Evolutionary conservation across 2,888 invertebrate species (phyloP).

Genomic region (Coenonympha arcania): DNA sequence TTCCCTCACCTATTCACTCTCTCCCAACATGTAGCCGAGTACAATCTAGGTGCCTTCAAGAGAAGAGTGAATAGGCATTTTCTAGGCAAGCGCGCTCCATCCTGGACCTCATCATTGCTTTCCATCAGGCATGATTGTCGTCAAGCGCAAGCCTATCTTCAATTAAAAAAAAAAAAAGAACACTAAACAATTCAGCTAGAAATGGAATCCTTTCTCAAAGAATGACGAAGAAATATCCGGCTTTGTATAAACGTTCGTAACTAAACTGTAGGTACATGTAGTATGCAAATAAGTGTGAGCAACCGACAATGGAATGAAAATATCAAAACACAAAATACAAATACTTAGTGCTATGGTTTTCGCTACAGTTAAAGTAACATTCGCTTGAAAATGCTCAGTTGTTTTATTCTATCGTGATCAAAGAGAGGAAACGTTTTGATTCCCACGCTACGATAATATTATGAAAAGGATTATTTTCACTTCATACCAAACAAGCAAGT

Average conservation of each 20-base stretch:
- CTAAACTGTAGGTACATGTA: neutral
- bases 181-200: too few relatives aligned
- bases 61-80: too few relatives aligned
- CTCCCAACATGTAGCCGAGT: too few relatives aligned
- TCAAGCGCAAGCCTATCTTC: too few relatives aligned
- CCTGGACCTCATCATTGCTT: too few relatives aligned
- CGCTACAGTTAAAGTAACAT: too few relatives aligned
- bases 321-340: constrained; percentile 1
- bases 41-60: too few relatives aligned
- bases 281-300: neutral
- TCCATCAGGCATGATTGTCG: too few relatives aligned
- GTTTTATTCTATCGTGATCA: neutral
- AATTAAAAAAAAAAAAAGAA: too few relatives aligned
- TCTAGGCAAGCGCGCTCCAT: too few relatives aligned
- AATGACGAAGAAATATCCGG: neutral
- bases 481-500: neutral
- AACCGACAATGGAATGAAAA: neutral
- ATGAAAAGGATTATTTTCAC: neutral
- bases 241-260: neutral
- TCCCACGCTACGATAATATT: neutral
- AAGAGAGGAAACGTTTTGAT: neutral
- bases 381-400: neutral
- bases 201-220: too few relatives aligned
- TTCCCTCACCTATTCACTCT: too few relatives aligned
- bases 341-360: neutral